Percentiles rank a stretch among this genome's conserved stretches.
Conservation (phyloP, 2,113 vertebrate genomes). For the Alexandromys fortis region DNA sequence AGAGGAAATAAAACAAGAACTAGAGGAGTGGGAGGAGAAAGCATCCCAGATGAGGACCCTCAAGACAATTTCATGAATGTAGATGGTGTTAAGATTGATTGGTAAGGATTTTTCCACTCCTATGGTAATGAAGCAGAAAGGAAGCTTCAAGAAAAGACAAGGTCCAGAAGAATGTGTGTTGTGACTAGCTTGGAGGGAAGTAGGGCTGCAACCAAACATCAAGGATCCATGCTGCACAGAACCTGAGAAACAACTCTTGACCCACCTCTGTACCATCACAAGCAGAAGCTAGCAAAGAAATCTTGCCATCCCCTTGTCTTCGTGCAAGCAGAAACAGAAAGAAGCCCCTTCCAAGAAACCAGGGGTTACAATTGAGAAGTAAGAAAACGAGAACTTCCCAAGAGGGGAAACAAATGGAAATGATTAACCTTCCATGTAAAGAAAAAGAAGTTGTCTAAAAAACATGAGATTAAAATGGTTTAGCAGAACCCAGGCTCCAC, state of each 20-base stretch:
- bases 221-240: background rate
- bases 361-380: background rate
- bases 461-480: background rate
- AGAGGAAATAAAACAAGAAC: background rate
- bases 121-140: too few species aligned
- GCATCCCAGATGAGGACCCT: background rate
- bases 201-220: background rate
- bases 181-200: background rate
- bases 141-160: background rate
- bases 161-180: accelerated
- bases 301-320: background rate
- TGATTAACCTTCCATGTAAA: background rate
- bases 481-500: background rate
- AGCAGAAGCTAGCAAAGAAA: background rate
- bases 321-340: too few species aligned
- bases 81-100: background rate
- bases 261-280: too few species aligned
- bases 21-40: background rate
- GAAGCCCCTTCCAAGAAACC: background rate
- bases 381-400: background rate
- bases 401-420: background rate
- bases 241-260: too few species aligned
- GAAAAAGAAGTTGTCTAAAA: background rate
- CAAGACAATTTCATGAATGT: background rate
- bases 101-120: background rate